Evolutionary conservation across 2,797 vertebrate genomes (phyloP), one percentile per base, ranked within the genome.

Genomic region (Micromesistius poutassou): DNA sequence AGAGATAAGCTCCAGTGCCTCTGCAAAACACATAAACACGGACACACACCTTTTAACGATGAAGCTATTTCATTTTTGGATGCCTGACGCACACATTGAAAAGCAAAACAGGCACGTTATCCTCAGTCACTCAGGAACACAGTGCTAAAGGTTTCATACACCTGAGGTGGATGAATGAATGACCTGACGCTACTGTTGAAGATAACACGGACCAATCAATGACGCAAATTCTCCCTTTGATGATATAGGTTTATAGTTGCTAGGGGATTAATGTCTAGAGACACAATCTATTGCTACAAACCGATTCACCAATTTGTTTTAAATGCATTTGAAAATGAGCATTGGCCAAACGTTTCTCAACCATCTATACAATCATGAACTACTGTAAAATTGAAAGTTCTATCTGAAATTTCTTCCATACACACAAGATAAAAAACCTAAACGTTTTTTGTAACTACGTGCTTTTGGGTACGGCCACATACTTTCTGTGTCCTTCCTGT

Each of bases 401-500:
- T 1, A 50, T n/a, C n/a, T n/a, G n/a, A n/a, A n/a, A n/a, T 50
- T 50, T 50, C 14, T 25, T 62, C 8, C 55, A 62, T 13, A 9
- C 5, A 62, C n/a, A 62, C 55, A 25, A n/a, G 22, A 6, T 25
- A 38, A 38, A 38, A 38, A 38, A 38, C n/a, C 0, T 1, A 62
- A n/a, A 19, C 4, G 3, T 62, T n/a, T n/a, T 5, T 19, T 62
- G 4, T 14, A n/a, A 25, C 25, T 30, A 6, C 19, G 33, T 38
- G 72, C 33, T 14, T 38, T 35, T 73, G 22, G 2, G 3, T 73
- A 13, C 36, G 10, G 22, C 31, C 5, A n/a, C 9, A 78, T 94
- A 99, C 98, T 98, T 90, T 98, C 96, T 30, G 98, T 95, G 16
- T 98, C 97, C 89, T 96, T 97, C 71, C 94, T 90, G 90, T 99